phyloP scores from a whole-genome alignment of 2,888 invertebrate genomes.

The Dryadula phaetusa region DNA sequence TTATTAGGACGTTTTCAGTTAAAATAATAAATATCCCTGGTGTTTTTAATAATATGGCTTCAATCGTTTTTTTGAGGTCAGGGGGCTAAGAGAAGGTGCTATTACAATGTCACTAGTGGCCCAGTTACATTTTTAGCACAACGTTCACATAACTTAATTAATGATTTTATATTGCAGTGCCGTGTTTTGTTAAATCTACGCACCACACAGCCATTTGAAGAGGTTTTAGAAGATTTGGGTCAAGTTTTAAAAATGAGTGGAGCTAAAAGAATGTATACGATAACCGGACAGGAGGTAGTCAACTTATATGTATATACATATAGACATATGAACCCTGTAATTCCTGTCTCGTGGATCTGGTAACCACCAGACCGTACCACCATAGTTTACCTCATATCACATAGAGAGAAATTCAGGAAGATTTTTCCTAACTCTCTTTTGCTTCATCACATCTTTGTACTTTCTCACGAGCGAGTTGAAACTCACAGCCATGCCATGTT shows the following conservation, averaged over 20 bases:
- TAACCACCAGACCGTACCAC: too few relatives aligned
- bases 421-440: too few relatives aligned
- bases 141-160: constrained; percentile 13
- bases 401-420: too few relatives aligned
- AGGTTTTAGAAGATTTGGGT: constrained; percentile 96
- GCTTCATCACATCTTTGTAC: too few relatives aligned
- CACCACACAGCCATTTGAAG: constrained; percentile 97
- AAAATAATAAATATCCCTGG: constrained; percentile 67
- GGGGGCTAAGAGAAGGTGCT: constrained; percentile 40
- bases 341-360: too few relatives aligned
- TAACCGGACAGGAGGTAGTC: constrained; percentile 94
- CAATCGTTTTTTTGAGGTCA: constrained; percentile 49
- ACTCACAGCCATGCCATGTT: not conserved
- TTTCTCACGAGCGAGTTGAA: too few relatives aligned
- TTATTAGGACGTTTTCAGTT: constrained; percentile 60
- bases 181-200: constrained; percentile 95
- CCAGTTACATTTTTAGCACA: constrained; percentile 19
- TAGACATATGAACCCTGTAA: too few relatives aligned
- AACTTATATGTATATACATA: not conserved
- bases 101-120: constrained; percentile 23
- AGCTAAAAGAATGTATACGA: constrained; percentile 95
- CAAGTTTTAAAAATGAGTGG: constrained; percentile 96
- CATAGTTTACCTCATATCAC: too few relatives aligned
- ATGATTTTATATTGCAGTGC: constrained; percentile 84
- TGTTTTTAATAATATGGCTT: constrained; percentile 39